Percentiles rank a stretch among this genome's conserved stretches.
These are phyloP conservation scores for Dysdera silvatica DNA, from an alignment of 1,140 invertebrate genomes.

Conservation along the genomic window DNA sequence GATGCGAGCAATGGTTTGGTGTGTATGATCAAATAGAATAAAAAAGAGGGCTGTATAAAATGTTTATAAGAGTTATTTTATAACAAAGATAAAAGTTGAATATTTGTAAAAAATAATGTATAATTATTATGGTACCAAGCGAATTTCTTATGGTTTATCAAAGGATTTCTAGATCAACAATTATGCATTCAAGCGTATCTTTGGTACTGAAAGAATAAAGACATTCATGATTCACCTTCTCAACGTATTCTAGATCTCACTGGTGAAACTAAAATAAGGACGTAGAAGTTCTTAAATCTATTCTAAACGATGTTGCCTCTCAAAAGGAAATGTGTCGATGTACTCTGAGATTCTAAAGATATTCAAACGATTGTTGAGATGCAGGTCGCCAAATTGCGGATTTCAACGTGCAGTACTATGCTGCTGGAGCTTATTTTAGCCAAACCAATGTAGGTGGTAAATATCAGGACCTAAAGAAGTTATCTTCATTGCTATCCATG, in stretches of 20 bases:
- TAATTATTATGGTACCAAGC: too few species aligned
- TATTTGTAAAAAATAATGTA: too few species aligned
- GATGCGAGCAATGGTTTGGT: too few species aligned
- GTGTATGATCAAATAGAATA: too few species aligned
- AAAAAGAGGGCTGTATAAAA: too few species aligned
- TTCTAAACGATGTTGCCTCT: slow-evolving; percentile 4
- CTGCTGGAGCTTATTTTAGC: background rate
- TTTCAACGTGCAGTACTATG: slow-evolving; percentile 5
- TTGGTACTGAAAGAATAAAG: slow-evolving; percentile 4
- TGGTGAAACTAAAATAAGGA: slow-evolving; percentile 5
- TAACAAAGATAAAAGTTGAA: too few species aligned
- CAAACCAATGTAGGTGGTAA: background rate
- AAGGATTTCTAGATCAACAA: too few species aligned
- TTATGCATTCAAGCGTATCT: slow-evolving; percentile 4
- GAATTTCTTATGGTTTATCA: too few species aligned
- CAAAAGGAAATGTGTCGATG: slow-evolving; percentile 3
- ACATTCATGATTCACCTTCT: background rate
- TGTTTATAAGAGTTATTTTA: too few species aligned
- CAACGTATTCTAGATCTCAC: slow-evolving; percentile 6
- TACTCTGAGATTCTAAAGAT: background rate
- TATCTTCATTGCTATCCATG: slow-evolving; percentile 1
- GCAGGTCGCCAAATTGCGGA: slow-evolving; percentile 9
- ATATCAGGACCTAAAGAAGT: too few species aligned
- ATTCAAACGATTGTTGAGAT: background rate
- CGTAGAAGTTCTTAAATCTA: background rate